A percentile compares a stretch with the other conserved stretches of the same genome.
Conservation (phyloP, 2,113 vertebrate species). For the Numida meleagris region DNA sequence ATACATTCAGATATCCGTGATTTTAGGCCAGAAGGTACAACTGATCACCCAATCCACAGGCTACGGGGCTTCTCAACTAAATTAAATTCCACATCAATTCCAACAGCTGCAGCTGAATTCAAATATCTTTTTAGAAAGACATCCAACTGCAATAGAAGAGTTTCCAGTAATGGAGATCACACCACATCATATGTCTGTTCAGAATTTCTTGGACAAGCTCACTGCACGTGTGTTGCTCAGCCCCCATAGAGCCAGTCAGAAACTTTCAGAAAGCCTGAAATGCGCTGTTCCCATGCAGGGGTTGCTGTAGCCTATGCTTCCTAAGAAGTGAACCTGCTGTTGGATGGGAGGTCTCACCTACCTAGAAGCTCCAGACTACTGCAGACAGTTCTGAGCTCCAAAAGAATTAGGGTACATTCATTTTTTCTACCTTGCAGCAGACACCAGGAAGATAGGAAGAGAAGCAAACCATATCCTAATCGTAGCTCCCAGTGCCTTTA, state of each 20-base stretch:
- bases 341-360: not conserved
- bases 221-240: not conserved
- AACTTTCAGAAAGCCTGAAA: not conserved
- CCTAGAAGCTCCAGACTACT: not conserved
- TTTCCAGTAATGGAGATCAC: conserved; percentile 16
- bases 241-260: not conserved
- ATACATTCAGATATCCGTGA: not conserved
- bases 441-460: not conserved
- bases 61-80: not conserved
- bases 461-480: not conserved
- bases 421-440: not conserved
- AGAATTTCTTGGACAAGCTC: conserved; percentile 22
- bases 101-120: conserved; percentile 12
- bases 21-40: conserved; percentile 2
- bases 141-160: not conserved
- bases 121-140: conserved; percentile 3
- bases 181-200: not conserved
- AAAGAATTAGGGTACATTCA: not conserved
- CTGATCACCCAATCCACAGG: not conserved
- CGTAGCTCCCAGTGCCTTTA: not conserved
- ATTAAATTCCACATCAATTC: conserved; percentile 21
- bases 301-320: not conserved
- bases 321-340: not conserved
- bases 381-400: not conserved
- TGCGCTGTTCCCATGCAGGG: not conserved